Conservation (phyloP, 2,888 invertebrate species). For the Erpobdella octoculata region DNA sequence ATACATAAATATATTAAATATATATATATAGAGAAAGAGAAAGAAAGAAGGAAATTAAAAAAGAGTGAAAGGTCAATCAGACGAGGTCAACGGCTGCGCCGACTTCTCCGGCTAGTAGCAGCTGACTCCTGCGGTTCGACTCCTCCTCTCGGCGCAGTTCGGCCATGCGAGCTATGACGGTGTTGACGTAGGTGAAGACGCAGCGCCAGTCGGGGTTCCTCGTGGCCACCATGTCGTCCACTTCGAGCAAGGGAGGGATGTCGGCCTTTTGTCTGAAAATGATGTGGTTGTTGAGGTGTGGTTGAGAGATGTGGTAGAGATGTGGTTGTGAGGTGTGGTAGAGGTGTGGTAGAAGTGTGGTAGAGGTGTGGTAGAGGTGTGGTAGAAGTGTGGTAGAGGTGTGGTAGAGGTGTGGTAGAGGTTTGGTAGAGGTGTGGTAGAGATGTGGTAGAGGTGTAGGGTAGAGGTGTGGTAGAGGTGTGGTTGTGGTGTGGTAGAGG, state of each 20-base stretch:
- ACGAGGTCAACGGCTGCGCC: not conserved
- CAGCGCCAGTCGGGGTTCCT: conserved; percentile 15
- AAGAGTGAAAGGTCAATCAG: not conserved
- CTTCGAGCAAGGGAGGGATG: conserved; percentile 5
- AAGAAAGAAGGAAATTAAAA: not conserved
- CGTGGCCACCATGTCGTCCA: conserved; percentile 16
- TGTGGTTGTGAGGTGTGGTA: not conserved
- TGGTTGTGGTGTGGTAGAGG: no score
- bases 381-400: no score
- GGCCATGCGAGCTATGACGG: conserved; percentile 10
- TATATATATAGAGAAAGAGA: not conserved
- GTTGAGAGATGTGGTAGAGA: not conserved
- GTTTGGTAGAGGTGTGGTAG: no score
- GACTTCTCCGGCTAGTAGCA: not conserved
- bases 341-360: no score
- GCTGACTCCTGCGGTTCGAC: not conserved
- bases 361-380: no score
- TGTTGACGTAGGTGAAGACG: conserved; percentile 26
- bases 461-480: no score
- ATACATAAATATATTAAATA: no score
- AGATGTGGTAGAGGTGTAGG: no score
- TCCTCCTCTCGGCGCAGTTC: conserved; percentile 5
- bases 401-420: no score
- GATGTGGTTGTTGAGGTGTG: not conserved
- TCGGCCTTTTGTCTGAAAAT: conserved; percentile 8